Evolutionary conservation across 2,113 vertebrate species (phyloP), one percentile per base, ranked within the genome.

Genomic region (Puffinus mauretanicus): DNA sequence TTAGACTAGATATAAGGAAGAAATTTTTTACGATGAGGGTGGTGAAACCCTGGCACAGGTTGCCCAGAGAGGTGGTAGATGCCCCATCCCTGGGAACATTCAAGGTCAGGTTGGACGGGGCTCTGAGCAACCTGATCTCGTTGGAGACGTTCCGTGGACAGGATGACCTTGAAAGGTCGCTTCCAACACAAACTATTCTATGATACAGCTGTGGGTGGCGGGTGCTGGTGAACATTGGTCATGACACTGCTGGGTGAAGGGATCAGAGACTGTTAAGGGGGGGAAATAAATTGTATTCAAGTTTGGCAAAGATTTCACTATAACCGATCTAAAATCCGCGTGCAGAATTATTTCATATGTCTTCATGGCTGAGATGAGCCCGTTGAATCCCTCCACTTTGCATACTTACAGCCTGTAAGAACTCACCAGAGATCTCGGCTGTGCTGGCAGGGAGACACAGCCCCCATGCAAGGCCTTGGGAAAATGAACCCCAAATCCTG

Each of bases 351-450:
- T 5, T 32, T n/a, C 7, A 0, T 1, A 2, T 38, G 47, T 17
- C 34, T 30, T 13, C 12, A 1, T 3, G 7, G 21, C 44, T 30
- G 54, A 64, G 58, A 11, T 6, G 21, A 51, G 26, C 29, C 29
- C 30, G 6, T 12, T 8, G 32, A 19, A 2, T 38, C 42, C 49
- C 40, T 12, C 13, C 8, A 0, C 51, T 52, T 27, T 6, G 15
- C 15, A 5, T 18, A 0, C 21, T 11, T 5, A 8, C 60, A 47
- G 51, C 34, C 16, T 11, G 13, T 7, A 1, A 34, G 52, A 19
- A n/a, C 11, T 5, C 10, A 2, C 5, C 0, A 0, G 7, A 42
- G 58, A 13, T 6, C 8, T 0, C 0, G 4, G 47, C 18, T 8
- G 10, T 13, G 51, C 42, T 32, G 52, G 40, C 20, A 13, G 0